A percentile compares a stretch with the other conserved stretches of the same genome.
These are phyloP conservation scores for Melanotaenia maccullochi DNA, from an alignment of 2,797 vertebrate genomes.

Conservation along the genomic window DNA sequence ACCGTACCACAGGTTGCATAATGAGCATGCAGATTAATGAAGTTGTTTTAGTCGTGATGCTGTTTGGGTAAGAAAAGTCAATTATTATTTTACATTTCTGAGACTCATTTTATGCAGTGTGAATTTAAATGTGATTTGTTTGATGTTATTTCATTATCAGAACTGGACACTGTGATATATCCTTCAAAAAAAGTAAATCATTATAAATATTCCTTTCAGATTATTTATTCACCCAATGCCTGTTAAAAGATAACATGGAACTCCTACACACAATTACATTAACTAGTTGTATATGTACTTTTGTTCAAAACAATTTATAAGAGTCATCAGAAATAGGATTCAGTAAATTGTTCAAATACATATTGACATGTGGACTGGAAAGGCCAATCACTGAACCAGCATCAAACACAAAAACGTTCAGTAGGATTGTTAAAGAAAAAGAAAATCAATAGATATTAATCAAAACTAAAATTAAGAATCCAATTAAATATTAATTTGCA, in stretches of 20 bases:
- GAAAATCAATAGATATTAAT: too few species aligned
- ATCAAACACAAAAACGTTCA: background rate
- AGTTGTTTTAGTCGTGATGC: slow-evolving; percentile 65
- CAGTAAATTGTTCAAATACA: background rate
- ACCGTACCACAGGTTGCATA: slow-evolving; percentile 58
- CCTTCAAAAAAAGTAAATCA: slow-evolving; percentile 15
- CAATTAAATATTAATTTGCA: too few species aligned
- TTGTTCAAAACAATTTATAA: background rate
- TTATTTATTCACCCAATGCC: slow-evolving; percentile 7
- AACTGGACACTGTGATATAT: slow-evolving; percentile 11
- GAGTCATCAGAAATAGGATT: background rate
- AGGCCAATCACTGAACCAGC: background rate
- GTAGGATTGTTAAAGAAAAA: too few species aligned
- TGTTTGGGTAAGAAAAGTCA: slow-evolving; percentile 51
- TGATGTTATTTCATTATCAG: slow-evolving; percentile 15
- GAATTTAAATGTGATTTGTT: slow-evolving; percentile 41
- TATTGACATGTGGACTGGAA: background rate
- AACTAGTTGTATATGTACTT: background rate
- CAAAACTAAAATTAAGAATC: too few species aligned
- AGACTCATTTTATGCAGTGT: slow-evolving; percentile 28
- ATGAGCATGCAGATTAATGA: slow-evolving; percentile 69
- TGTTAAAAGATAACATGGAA: background rate
- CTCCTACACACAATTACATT: background rate
- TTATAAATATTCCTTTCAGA: slow-evolving; percentile 15
- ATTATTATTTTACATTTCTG: slow-evolving; percentile 50